These are phyloP conservation scores for Torymus auratus DNA, from an alignment of 2,888 invertebrate genomes.

Conservation along the genomic window DNA sequence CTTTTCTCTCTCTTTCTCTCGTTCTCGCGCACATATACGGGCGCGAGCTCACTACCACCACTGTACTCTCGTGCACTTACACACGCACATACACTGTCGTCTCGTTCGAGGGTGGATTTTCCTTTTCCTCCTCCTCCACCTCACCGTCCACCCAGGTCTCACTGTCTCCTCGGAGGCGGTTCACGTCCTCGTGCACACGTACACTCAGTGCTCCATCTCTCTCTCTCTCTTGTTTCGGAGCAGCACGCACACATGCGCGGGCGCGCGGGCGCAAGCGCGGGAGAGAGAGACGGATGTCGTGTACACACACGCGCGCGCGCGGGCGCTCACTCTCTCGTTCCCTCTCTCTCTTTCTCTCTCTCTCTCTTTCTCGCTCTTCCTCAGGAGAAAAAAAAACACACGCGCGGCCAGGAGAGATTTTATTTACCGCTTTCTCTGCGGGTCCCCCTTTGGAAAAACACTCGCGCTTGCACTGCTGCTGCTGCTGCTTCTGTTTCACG, in stretches of 20 bases:
- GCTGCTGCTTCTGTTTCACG: conserved; percentile 1
- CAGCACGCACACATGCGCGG: conserved; percentile 28
- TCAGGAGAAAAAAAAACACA: not conserved
- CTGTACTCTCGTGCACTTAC: not conserved
- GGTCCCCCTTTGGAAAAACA: not conserved
- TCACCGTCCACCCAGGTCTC: too few species aligned
- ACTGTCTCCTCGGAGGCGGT: too few species aligned
- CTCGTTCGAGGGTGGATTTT: too few species aligned
- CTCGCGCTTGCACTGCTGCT: not conserved
- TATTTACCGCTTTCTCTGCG: too few species aligned
- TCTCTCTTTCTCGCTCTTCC: too few species aligned
- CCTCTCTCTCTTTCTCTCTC: too few species aligned
- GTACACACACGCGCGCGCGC: conserved; percentile 2
- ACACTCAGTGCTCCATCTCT: conserved; percentile 68
- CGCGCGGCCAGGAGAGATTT: not conserved
- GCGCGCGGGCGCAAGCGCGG: not conserved
- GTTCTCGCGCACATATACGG: not conserved
- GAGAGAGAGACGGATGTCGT: not conserved
- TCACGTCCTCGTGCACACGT: conserved; percentile 62
- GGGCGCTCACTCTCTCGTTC: too few species aligned
- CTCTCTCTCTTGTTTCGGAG: conserved; percentile 40
- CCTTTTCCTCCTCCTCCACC: too few species aligned
- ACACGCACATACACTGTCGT: not conserved
- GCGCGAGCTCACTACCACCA: conserved; percentile 61
- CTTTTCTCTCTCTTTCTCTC: not conserved